A percentile compares a stretch with the other conserved stretches of the same genome.
Conservation (phyloP, 1,140 invertebrate genomes). For the Ceratosolen solmsi region DNA sequence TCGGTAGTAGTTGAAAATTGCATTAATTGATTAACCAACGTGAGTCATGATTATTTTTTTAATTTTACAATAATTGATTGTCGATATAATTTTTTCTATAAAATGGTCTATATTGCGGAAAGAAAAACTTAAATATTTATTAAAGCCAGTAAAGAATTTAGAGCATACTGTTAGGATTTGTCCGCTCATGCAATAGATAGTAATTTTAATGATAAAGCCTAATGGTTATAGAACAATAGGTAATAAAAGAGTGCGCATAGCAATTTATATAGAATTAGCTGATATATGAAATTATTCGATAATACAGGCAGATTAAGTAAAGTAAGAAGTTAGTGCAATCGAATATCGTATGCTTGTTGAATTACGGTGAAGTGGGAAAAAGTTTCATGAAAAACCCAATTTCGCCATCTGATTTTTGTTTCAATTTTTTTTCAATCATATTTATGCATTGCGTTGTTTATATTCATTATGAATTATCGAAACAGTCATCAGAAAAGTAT, state of each 20-base stretch:
- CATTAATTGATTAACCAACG: no score
- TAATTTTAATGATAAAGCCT: no score
- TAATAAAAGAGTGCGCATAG: neutral
- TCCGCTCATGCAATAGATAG: slow-evolving; percentile 18
- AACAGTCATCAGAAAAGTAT: slow-evolving; percentile 6
- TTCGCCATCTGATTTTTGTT: slow-evolving; percentile 2
- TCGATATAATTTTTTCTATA: slow-evolving; percentile 2
- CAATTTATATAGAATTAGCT: neutral
- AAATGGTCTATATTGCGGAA: neutral
- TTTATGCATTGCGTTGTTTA: neutral
- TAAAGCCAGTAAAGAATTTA: neutral
- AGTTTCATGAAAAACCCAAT: slow-evolving; percentile 50
- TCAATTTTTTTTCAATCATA: slow-evolving; percentile 8
- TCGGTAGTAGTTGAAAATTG: no score
- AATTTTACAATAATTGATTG: no score
- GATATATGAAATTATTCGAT: no score
- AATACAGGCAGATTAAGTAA: no score
- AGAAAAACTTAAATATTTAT: neutral
- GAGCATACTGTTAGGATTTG: neutral
- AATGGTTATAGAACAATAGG: neutral
- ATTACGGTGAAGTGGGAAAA: slow-evolving; percentile 26
- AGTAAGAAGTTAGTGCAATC: slow-evolving; percentile 22
- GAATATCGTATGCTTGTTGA: slow-evolving; percentile 26
- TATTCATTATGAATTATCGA: neutral
- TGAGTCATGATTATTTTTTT: no score